phyloP scores from a whole-genome alignment of 2,888 invertebrate species.

The Acleris laterana region DNA sequence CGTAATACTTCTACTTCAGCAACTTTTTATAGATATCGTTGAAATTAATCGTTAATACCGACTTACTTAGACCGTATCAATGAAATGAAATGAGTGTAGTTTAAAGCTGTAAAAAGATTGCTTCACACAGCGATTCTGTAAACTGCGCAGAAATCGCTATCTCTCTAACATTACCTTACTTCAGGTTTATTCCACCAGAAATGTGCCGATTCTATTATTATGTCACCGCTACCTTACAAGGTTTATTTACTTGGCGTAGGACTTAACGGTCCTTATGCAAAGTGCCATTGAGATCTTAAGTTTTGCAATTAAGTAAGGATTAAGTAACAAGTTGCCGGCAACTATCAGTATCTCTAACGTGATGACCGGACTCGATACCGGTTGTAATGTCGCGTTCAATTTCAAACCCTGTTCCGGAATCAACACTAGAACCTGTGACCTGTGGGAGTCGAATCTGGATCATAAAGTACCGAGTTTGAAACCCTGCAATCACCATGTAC shows the following conservation, averaged over 20 bases:
- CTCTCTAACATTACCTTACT: neutral
- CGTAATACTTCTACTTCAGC: no score
- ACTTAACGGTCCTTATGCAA: constrained; percentile 34
- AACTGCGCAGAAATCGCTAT: neutral
- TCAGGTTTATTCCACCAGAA: constrained; percentile 3
- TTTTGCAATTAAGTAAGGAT: constrained; percentile 33
- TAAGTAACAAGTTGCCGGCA: constrained; percentile 16
- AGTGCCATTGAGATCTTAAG: constrained; percentile 32
- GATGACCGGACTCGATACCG: constrained; percentile 14
- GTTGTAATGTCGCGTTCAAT: neutral
- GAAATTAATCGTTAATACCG: no score
- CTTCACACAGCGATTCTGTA: no score
- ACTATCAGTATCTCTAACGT: constrained; percentile 5
- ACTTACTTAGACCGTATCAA: no score
- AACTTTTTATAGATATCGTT: no score
- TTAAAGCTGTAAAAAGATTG: no score
- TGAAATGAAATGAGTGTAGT: no score
- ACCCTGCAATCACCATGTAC: no score
- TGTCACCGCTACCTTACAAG: constrained; percentile 12
- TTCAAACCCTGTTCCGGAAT: no score
- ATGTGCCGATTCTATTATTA: constrained; percentile 31
- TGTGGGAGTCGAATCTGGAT: no score
- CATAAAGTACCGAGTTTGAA: no score
- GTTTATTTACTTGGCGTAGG: constrained; percentile 12
- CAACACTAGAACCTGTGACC: no score